Evolutionary conservation across 2,113 vertebrate genomes (phyloP).

Genomic region (Dromaius novaehollandiae): DNA sequence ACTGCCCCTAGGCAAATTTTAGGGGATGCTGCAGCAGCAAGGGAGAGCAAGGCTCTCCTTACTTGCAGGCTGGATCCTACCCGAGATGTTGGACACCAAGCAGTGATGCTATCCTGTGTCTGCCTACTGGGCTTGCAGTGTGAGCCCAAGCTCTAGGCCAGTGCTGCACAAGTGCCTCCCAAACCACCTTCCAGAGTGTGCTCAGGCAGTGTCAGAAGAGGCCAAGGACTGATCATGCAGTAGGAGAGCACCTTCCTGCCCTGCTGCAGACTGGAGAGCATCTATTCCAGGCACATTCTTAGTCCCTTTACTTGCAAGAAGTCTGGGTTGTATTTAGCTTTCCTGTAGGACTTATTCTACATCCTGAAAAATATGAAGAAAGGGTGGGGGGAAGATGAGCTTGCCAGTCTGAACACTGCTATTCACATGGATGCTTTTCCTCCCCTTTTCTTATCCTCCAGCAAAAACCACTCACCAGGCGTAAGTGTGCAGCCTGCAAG

Average conservation of each 20-base stretch:
- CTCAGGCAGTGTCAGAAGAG: background rate
- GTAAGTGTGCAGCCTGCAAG: slow-evolving; percentile 94
- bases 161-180: background rate
- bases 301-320: background rate
- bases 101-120: background rate
- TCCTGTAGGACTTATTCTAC: background rate
- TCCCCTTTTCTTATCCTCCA: slow-evolving; percentile 46
- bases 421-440: background rate
- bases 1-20: background rate
- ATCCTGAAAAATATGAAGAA: background rate
- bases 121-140: background rate
- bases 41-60: background rate
- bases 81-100: background rate
- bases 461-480: slow-evolving; percentile 92
- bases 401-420: background rate
- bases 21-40: background rate
- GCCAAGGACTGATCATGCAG: background rate
- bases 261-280: background rate
- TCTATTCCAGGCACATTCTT: background rate
- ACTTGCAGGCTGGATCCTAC: background rate
- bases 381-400: background rate
- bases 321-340: background rate
- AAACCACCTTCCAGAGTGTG: background rate
- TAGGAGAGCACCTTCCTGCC: background rate
- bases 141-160: background rate